Conservation (phyloP, 2,113 vertebrate species). For the Scalopus aquaticus region DNA sequence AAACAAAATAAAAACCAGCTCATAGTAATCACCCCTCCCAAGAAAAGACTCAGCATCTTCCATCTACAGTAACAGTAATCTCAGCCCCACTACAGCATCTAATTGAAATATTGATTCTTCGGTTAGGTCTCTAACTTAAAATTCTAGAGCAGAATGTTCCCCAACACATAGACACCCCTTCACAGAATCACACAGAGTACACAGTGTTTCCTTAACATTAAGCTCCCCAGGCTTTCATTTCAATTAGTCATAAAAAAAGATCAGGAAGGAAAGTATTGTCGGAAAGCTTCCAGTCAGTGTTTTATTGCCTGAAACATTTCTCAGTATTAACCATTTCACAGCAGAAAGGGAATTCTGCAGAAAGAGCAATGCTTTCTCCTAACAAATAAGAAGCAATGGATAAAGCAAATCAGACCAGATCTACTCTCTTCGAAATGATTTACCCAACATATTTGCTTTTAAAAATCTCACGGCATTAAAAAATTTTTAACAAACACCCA, state of each 20-base stretch:
- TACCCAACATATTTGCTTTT: constrained; percentile 19
- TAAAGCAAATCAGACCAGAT: constrained; percentile 18
- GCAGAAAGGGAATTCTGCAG: constrained; percentile 43
- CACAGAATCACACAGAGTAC: constrained; percentile 52
- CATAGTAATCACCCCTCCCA: constrained; percentile 31
- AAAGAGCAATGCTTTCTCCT: constrained; percentile 38
- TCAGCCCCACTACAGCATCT: constrained; percentile 82
- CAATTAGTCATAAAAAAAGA: constrained; percentile 79
- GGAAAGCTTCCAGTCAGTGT: constrained; percentile 70
- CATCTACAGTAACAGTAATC: constrained; percentile 80
- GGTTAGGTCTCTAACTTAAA: constrained; percentile 83
- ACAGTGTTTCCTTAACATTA: constrained; percentile 72
- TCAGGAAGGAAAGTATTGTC: constrained; percentile 73
- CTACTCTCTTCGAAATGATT: constrained; percentile 28
- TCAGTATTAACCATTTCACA: constrained; percentile 77
- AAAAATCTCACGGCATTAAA: constrained; percentile 33
- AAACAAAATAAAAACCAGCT: constrained; percentile 63
- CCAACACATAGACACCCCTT: not conserved
- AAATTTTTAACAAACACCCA: constrained; percentile 55
- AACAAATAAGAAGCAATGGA: constrained; percentile 25
- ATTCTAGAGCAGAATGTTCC: constrained; percentile 79
- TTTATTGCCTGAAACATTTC: constrained; percentile 75
- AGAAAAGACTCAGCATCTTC: constrained; percentile 78
- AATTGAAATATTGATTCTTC: constrained; percentile 88
- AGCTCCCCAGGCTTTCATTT: constrained; percentile 60